phyloP scores from a whole-genome alignment of 1,140 invertebrate genomes.

The Drosophila mojavensis region DNA sequence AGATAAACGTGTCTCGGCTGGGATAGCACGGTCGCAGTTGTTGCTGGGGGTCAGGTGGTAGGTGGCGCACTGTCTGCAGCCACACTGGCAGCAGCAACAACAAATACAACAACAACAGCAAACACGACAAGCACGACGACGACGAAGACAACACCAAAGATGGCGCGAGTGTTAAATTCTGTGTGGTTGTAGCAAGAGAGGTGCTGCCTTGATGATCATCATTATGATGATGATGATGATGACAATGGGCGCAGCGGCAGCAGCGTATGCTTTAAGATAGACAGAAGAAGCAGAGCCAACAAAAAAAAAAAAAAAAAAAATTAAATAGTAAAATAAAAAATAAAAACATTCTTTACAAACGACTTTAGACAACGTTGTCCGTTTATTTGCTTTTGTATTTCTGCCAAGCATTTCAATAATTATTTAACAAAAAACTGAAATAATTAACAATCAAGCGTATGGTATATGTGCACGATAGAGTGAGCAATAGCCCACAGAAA shows the following conservation, averaged over 20 bases:
- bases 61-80: conserved; percentile 67
- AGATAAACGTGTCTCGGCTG: conserved; percentile 24
- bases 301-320: not conserved
- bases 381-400: conserved; percentile 41
- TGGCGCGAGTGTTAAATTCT: conserved; percentile 63
- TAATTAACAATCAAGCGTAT: conserved; percentile 74
- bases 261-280: not conserved
- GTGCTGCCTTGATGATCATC: conserved; percentile 23
- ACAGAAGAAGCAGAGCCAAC: not conserved
- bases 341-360: conserved; percentile 73
- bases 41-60: conserved; percentile 56
- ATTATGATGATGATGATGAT: conserved; percentile 1
- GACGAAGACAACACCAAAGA: conserved; percentile 64
- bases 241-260: conserved; percentile 1
- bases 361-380: conserved; percentile 45
- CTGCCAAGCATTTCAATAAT: conserved; percentile 75
- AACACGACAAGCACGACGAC: conserved; percentile 24
- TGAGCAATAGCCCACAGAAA: not conserved
- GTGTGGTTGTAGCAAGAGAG: conserved; percentile 43
- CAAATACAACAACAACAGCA: conserved; percentile 10
- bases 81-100: conserved; percentile 30
- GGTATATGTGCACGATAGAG: conserved; percentile 9
- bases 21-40: conserved; percentile 17
- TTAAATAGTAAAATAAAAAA: conserved; percentile 8
- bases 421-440: conserved; percentile 77